Conservation (phyloP, 2,113 vertebrate species). For the Pteropus alecto region DNA sequence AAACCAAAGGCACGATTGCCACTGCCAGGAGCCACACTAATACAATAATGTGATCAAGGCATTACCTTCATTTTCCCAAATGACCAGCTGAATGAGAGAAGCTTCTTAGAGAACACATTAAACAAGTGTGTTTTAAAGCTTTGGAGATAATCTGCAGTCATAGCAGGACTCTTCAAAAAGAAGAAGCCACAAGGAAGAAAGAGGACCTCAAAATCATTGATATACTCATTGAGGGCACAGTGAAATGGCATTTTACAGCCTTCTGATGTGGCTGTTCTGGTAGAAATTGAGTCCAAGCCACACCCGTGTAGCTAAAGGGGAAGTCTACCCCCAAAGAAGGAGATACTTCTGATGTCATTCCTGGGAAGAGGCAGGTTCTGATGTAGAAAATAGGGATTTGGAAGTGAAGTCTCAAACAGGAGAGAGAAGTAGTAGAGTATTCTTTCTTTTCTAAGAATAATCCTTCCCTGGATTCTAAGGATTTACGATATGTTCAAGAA, state of each 20-base stretch:
- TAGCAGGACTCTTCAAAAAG: not conserved
- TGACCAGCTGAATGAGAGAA: not conserved
- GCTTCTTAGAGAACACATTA: not conserved
- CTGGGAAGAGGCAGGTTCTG: not conserved
- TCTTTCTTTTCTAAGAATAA: not conserved
- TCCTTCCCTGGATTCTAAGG: not conserved
- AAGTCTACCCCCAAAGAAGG: not conserved
- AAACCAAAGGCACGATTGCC: not conserved
- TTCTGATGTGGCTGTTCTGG: not conserved
- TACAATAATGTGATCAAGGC: not conserved
- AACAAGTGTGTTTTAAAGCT: not conserved
- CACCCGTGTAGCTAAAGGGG: fast-evolving
- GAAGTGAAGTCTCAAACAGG: not conserved
- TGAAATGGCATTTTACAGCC: not conserved
- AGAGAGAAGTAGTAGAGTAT: not conserved
- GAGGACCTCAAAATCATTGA: not conserved
- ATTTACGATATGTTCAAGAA: not conserved
- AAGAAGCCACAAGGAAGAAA: not conserved
- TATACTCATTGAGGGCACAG: not conserved
- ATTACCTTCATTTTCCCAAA: not conserved
- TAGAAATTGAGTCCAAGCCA: not conserved
- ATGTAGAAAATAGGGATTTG: not conserved
- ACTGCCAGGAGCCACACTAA: not conserved
- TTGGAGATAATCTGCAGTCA: not conserved
- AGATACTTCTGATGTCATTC: not conserved